Conservation (phyloP, 1,140 invertebrate species). For the Zaprionus davidi region DNA sequence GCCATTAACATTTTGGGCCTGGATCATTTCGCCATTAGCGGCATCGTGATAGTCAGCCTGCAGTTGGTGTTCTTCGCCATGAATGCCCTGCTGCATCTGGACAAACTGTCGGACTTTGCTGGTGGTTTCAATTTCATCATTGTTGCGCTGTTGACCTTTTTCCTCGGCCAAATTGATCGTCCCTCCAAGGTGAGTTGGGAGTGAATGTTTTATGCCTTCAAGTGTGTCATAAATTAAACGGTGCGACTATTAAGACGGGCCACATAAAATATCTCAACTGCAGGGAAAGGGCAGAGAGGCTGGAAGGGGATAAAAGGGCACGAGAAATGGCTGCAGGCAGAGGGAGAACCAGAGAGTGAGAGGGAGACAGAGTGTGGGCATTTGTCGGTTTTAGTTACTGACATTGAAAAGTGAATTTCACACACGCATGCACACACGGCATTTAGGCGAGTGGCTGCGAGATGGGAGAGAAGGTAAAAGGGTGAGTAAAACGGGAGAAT, state of each 20-base stretch:
- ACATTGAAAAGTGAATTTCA: constrained; percentile 73
- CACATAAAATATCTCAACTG: constrained; percentile 46
- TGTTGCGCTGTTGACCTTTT: constrained; percentile 93
- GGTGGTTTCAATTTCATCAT: constrained; percentile 96
- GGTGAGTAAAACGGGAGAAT: constrained; percentile 13
- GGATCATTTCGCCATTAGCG: constrained; percentile 94
- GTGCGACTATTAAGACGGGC: constrained; percentile 43
- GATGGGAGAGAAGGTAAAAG: neutral
- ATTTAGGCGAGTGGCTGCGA: constrained; percentile 4
- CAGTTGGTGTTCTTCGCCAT: constrained; percentile 95
- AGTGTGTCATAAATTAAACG: constrained; percentile 44
- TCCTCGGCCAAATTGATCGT: constrained; percentile 90
- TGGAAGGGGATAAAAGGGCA: neutral
- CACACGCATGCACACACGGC: constrained; percentile 52
- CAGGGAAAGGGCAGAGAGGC: neutral
- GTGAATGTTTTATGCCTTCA: constrained; percentile 20
- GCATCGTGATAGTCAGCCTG: constrained; percentile 93
- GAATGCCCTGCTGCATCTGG: constrained; percentile 93
- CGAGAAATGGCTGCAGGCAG: neutral
- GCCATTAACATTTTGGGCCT: constrained; percentile 91
- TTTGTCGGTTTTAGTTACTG: constrained; percentile 54
- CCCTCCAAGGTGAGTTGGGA: constrained; percentile 86
- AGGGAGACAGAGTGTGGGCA: neutral
- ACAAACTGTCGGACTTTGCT: constrained; percentile 96
- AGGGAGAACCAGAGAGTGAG: neutral